Base-by-base conservation (phyloP, 1,140 invertebrate species). In the Drosophila nasuta region DNA sequence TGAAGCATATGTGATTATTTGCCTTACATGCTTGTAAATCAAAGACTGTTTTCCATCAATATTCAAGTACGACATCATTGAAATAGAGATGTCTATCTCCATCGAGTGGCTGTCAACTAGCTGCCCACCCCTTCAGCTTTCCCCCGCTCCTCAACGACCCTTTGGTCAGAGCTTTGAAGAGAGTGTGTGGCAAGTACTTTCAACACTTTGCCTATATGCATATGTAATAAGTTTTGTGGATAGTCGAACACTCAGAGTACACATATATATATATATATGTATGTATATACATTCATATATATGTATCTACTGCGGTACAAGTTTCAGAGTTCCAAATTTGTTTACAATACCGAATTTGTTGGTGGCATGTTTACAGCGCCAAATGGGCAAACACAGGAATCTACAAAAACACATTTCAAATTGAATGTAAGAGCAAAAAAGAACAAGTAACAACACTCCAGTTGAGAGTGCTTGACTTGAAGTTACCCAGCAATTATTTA, bases 341-440 rank as follows among this genome's bases (percentile, higher is more conserved):
- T 75, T 75, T 75, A 75, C 66, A 75, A 60, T 60, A 54, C 41
- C 56, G 57, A 69, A 62, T 33, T 69, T 63, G 72, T 75, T 69
- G 66, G 20, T 69, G 66, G 58, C 72, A 75, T 75, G 72, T 69
- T 75, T 69, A 75, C 72, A 69, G 49, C 58, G 28, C 56, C 65
- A 69, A 69, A 63, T 63, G 51, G 65, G 57, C 72, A 69, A 69
- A 75, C 58, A 70, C 33, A 33, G 17, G 56, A 69, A 63, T 57
- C 35, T 33, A 73, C 46, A 67, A 35, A 68, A 59, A 68, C 57
- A 68, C 52, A 72, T 58, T 68, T 68, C 48, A 15, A 70, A 48
- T 48, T 20, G 28, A 59, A 73, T 59, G 45, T 59, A 72, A 73
- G 46, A 38, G 38, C 25, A 49, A 33, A 45, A 38, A 28, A 41